Conservation (phyloP, 1,140 invertebrate genomes). For the Triops cancriformis region DNA sequence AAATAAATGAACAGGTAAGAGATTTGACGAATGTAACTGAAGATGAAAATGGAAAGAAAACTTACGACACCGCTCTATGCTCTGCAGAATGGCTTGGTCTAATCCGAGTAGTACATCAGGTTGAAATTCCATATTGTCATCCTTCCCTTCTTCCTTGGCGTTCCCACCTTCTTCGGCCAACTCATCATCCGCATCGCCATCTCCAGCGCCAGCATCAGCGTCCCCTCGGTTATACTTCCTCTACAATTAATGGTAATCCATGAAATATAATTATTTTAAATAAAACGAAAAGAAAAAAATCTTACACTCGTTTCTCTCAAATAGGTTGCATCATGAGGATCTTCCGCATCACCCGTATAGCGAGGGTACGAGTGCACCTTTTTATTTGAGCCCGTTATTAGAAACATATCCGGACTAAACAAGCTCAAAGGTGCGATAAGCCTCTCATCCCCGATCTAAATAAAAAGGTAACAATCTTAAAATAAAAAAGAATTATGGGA, state of each 20-base stretch:
- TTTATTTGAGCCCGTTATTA: constrained; percentile 64
- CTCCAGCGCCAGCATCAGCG: constrained; percentile 24
- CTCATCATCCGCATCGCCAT: constrained; percentile 29
- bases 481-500: not conserved
- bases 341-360: constrained; percentile 73
- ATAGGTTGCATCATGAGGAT: constrained; percentile 88
- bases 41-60: no score
- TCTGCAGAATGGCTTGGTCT: constrained; percentile 82
- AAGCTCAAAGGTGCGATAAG: constrained; percentile 80
- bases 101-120: constrained; percentile 56
- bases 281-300: constrained; percentile 23
- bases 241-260: not conserved
- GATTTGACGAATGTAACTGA: not conserved
- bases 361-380: constrained; percentile 59
- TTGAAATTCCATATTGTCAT: constrained; percentile 51
- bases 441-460: constrained; percentile 83
- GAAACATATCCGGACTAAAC: constrained; percentile 81
- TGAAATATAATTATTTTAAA: not conserved
- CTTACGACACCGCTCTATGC: constrained; percentile 79
- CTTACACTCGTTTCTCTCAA: constrained; percentile 74
- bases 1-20: not conserved
- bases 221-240: constrained; percentile 20
- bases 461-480: constrained; percentile 25
- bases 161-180: constrained; percentile 22
- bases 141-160: constrained; percentile 35